Evolutionary conservation across 1,140 invertebrate genomes (phyloP), one percentile per base, ranked within the genome.

Genomic region (Meloidogyne hapla): DNA sequence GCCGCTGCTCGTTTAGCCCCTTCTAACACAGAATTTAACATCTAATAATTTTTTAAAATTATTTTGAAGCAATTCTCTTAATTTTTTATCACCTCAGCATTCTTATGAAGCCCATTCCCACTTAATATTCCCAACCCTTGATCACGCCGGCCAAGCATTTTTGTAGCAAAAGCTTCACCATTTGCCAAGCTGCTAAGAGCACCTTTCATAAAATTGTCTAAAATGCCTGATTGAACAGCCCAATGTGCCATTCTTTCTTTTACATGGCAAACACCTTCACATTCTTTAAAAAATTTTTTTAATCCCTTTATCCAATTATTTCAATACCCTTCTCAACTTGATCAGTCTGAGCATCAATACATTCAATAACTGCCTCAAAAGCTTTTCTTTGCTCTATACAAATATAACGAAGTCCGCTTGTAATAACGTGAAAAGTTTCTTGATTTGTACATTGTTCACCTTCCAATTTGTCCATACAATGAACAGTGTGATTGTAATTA

Each of bases 331-430:
- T 73, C 10, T 73, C 70, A n/a, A 73, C 70, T 73, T 73, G 33
- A 21, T 48, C 38, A 28, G 61, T 26, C n/a, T 77, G 74, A 8
- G 76, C 73, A 25, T 77, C 76, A 15, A 77, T 75, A 26, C 76
- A 77, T 62, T 77, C 76, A 28, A 77, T 77, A 45, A 77, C 76
- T 13, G 73, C 42, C 12, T 77, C 76, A 77, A 77, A 77, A 0
- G 76, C 76, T 77, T 77, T 77, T 25, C 75, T 33, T 48, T 77
- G 76, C 12, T 77, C 76, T n/a, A 77, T 71, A 64, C 76, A 77
- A 21, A 77, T 78, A 26, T 77, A 77, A 12, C 64, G 42, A 8
- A 77, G 28, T 18, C 69, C 76, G 62, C 76, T 77, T 25, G 76
- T 77, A 21, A 77, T 33, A 12, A 77, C 76, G 63, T 77, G 42